Evolutionary conservation across 2,888 invertebrate species (phyloP).

Genomic region (Cenopis cana): DNA sequence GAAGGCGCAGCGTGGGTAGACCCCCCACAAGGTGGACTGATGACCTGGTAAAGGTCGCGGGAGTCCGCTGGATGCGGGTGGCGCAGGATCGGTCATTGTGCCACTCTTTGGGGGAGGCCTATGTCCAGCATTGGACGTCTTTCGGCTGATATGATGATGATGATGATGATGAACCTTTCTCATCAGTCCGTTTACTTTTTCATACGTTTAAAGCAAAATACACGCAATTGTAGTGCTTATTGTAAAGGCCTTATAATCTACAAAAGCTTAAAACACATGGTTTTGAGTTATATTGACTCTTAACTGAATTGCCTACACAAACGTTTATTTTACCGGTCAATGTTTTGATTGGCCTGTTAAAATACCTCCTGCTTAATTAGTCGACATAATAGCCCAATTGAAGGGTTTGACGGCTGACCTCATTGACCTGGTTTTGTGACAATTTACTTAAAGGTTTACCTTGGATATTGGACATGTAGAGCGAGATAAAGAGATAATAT

Average conservation of each 20-base stretch:
- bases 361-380: slow-evolving; percentile 38
- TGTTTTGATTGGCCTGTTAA: slow-evolving; percentile 34
- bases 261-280: not conserved
- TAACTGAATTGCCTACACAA: slow-evolving; percentile 4
- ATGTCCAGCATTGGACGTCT: too few relatives aligned
- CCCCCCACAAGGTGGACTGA: too few relatives aligned
- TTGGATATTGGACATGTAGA: not conserved
- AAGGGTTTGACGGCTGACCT: slow-evolving; percentile 39
- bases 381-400: slow-evolving; percentile 17
- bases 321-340: slow-evolving; percentile 19
- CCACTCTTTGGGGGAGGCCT: too few relatives aligned
- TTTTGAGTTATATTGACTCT: not conserved
- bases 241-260: not conserved
- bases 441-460: slow-evolving; percentile 25
- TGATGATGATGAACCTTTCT: too few relatives aligned
- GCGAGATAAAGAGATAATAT: too few relatives aligned
- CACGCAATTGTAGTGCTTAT: slow-evolving; percentile 5
- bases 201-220: not conserved
- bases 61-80: too few relatives aligned
- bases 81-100: too few relatives aligned
- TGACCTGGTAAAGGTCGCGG: too few relatives aligned
- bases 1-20: too few relatives aligned
- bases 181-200: too few relatives aligned
- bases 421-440: slow-evolving; percentile 46
- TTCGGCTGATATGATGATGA: too few relatives aligned